phyloP scores from a whole-genome alignment of 2,797 vertebrate species.

The Adelosebastes latens region DNA sequence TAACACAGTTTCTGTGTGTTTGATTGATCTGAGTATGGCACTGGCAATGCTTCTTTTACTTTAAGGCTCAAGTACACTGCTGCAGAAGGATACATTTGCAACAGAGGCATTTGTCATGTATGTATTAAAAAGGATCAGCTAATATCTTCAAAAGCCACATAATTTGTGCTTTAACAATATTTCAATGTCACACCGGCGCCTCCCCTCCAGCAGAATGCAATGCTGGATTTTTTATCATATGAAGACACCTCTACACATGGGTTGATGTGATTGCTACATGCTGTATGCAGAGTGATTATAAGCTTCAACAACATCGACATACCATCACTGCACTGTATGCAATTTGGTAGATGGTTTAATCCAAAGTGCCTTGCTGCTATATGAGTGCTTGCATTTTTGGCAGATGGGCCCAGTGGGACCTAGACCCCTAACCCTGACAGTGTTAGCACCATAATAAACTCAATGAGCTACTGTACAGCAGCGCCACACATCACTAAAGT shows the following conservation, averaged over 20 bases:
- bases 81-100: not conserved
- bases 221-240: not conserved
- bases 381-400: constrained; percentile 18
- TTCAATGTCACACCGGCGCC: not conserved
- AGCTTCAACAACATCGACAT: not conserved
- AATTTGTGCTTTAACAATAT: not conserved
- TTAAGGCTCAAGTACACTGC: not conserved
- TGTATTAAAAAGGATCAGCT: not conserved
- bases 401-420: constrained; percentile 25
- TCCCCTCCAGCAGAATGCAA: not conserved
- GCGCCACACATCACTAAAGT: constrained; percentile 44
- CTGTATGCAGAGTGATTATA: not conserved
- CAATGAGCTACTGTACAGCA: constrained; percentile 33
- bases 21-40: not conserved
- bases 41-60: not conserved
- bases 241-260: not conserved
- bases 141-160: not conserved
- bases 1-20: not conserved
- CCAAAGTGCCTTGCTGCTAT: not conserved
- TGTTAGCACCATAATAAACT: constrained; percentile 47
- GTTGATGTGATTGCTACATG: not conserved
- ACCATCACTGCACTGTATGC: not conserved
- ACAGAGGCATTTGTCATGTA: not conserved
- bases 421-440: constrained; percentile 27
- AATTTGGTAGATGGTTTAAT: not conserved